Conservation (phyloP, 2,113 vertebrate species). For the Tautogolabrus adspersus region DNA sequence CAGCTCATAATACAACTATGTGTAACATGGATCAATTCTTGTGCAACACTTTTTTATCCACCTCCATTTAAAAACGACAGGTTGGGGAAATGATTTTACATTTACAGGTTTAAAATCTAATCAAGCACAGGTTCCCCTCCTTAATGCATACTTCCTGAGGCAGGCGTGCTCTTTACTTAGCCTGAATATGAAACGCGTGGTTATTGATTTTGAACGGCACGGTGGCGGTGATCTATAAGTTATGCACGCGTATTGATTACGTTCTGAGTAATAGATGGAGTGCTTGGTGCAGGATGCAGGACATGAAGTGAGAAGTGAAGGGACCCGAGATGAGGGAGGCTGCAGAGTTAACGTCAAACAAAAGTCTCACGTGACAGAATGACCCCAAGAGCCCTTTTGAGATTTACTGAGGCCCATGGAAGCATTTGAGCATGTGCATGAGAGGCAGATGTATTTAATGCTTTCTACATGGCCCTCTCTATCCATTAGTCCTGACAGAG, state of each 20-base stretch:
- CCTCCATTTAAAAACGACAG: slow-evolving; percentile 1
- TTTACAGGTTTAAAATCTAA: not conserved
- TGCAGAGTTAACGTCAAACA: slow-evolving; percentile 6
- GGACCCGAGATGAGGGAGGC: not conserved
- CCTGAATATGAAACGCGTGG: not conserved
- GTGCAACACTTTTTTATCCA: not conserved
- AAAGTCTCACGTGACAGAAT: not conserved
- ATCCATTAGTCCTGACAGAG: slow-evolving; percentile 47
- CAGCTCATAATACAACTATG: no score
- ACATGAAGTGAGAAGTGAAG: not conserved
- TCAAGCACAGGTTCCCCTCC: not conserved
- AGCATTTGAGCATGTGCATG: slow-evolving; percentile 23
- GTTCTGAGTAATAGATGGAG: slow-evolving; percentile 1
- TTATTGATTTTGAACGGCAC: slow-evolving; percentile 10
- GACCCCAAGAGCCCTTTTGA: not conserved
- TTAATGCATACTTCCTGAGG: not conserved
- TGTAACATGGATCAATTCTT: no score
- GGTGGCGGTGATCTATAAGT: slow-evolving; percentile 23
- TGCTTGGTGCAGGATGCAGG: not conserved
- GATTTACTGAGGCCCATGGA: slow-evolving; percentile 5
- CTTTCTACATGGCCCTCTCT: slow-evolving; percentile 33
- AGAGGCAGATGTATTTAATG: slow-evolving; percentile 40
- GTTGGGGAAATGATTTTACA: slow-evolving; percentile 1
- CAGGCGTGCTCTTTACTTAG: not conserved
- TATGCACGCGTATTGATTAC: slow-evolving; percentile 34